phyloP scores from a whole-genome alignment of 2,797 vertebrate genomes.

The Alfaro cultratus region DNA sequence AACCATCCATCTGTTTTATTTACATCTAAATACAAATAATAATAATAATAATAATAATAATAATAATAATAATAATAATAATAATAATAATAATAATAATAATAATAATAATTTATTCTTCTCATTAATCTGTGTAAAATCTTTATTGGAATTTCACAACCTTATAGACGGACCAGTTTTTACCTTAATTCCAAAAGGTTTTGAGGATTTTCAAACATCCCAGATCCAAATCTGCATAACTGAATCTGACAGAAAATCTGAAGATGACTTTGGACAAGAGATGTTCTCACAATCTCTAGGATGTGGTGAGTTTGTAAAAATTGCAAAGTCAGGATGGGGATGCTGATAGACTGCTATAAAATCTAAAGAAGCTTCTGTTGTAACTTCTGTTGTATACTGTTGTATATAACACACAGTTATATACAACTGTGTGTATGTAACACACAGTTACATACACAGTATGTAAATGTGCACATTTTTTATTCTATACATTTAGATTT shows the following conservation, averaged over 20 bases:
- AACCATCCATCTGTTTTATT: not conserved
- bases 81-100: too few relatives aligned
- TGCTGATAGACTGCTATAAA: not conserved
- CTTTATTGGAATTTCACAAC: not conserved
- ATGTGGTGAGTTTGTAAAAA: not conserved
- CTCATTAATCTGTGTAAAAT: not conserved
- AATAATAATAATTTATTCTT: not conserved
- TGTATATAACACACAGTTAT: too few relatives aligned
- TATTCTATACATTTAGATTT: not conserved
- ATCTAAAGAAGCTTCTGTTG: not conserved
- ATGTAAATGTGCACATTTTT: not conserved
- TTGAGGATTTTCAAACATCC: not conserved
- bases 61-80: not conserved
- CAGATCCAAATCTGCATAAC: not conserved
- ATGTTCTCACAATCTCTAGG: not conserved
- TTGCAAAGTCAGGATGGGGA: not conserved
- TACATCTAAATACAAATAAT: not conserved
- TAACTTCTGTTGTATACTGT: too few relatives aligned
- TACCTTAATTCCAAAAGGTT: not conserved
- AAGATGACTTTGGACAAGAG: not conserved
- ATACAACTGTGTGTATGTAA: too few relatives aligned
- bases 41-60: not conserved
- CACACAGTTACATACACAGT: too few relatives aligned
- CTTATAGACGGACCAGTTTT: not conserved
- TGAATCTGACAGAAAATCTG: not conserved